Percentiles rank a stretch among this genome's conserved stretches.
These are phyloP conservation scores for Lynx canadensis DNA, from an alignment of 2,113 vertebrate genomes.

Conservation along the genomic window DNA sequence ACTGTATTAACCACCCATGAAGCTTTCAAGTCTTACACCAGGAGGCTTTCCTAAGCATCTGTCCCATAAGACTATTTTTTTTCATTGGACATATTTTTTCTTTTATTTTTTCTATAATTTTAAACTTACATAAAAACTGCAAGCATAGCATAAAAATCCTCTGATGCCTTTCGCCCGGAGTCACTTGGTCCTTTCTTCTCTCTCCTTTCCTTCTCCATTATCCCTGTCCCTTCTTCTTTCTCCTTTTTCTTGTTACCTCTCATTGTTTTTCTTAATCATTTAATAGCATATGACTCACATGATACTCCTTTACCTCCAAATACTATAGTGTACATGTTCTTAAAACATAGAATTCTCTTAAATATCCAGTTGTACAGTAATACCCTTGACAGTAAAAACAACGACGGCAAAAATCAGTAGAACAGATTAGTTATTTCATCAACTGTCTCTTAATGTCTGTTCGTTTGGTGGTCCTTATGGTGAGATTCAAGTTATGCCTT, in stretches of 20 bases:
- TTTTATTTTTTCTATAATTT: not conserved
- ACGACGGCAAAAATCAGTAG: not conserved
- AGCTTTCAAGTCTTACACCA: not conserved
- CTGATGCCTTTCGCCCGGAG: not conserved
- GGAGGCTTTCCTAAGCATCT: not conserved
- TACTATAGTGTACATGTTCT: not conserved
- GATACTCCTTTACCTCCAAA: not conserved
- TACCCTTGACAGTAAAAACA: not conserved
- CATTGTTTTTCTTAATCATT: not conserved
- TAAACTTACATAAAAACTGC: not conserved
- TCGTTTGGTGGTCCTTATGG: not conserved
- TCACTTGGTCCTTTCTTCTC: not conserved
- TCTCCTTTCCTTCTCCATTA: not conserved
- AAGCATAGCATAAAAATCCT: not conserved
- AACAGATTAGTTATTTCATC: not conserved
- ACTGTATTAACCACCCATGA: not conserved
- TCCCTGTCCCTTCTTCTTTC: not conserved
- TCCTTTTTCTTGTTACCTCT: not conserved
- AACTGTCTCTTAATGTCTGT: not conserved
- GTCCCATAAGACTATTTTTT: not conserved
- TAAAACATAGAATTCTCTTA: not conserved
- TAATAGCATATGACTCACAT: not conserved
- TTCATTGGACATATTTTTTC: not conserved
- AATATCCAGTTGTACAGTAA: not conserved
- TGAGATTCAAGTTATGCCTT: not conserved